Evolutionary conservation across 2,888 invertebrate genomes (phyloP), one percentile per base, ranked within the genome.

Genomic region (Hermaeophaga mercurialis): DNA sequence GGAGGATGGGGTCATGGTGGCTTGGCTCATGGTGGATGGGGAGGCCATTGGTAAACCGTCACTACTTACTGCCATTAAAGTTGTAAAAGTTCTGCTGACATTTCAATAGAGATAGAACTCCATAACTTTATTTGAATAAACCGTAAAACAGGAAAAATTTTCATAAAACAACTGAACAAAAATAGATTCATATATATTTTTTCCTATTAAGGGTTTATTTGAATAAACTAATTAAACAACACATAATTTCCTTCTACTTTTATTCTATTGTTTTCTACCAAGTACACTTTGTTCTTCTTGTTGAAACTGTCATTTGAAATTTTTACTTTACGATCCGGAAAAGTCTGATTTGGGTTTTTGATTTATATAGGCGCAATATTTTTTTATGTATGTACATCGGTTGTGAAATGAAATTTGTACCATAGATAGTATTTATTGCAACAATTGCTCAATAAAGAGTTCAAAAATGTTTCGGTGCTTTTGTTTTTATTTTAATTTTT

Each of bases 391-490:
- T 52, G 52, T 52, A 52, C 43, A 22, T 33, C 41, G 50, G 43
- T 50, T 43, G 31, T 50, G 19, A 52, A 31, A 39, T 18, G 18
- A 14, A 7, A 24, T 33, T 41, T 28, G 22, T 33, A 28, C 11
- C 9, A 41, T 26, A 38, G 12, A 5, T 43, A 38, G 36, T 59
- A 56, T 59, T 56, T 59, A 59, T 59, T 53, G 55, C 59, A 59
- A 56, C 44, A 53, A 52, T 56, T 59, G 55, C 58, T 59, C 55
- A 59, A 59, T 59, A 59, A 59, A 59, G 55, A 59, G 55, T 59
- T 44, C 12, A 48, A 52, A 45, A 45, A 28, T 5, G 5, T 19
- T n/a, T n/a, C n/a, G n/a, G n/a, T n/a, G n/a, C n/a, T 24, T 18
- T 52, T 11, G 3, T 34, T 14, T 34, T 3, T 14, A 34, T 34